A percentile compares a stretch with the other conserved stretches of the same genome.
These are phyloP conservation scores for Lasius fuliginosus DNA, from an alignment of 2,888 invertebrate genomes.

Conservation along the genomic window DNA sequence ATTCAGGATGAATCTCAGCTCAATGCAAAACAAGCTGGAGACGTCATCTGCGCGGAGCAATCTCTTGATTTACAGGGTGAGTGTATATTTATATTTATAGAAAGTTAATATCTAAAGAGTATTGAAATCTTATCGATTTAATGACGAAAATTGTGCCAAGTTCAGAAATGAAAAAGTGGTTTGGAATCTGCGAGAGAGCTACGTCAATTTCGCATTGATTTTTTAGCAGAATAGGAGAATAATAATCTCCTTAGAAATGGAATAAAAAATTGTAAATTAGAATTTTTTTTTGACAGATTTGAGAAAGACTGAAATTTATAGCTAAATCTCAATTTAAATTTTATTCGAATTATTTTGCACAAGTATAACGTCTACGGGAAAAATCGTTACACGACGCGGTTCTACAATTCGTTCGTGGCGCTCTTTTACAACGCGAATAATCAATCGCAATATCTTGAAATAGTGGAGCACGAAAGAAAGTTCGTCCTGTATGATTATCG, in stretches of 20 bases:
- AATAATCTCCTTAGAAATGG: background rate
- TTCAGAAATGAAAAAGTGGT: background rate
- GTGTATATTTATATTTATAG: background rate
- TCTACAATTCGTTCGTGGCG: conserved; percentile 25
- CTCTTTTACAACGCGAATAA: conserved; percentile 18
- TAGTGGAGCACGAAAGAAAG: background rate
- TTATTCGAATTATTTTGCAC: background rate
- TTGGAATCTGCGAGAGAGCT: background rate
- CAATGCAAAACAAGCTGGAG: background rate
- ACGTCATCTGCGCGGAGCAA: background rate
- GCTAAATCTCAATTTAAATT: background rate
- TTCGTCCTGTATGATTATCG: background rate
- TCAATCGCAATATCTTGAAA: background rate
- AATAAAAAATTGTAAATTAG: background rate
- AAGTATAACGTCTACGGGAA: background rate
- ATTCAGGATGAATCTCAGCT: conserved; percentile 25
- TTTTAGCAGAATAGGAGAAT: background rate
- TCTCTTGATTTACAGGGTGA: background rate
- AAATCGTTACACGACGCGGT: background rate
- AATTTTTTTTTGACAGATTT: background rate
- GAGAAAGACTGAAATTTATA: background rate
- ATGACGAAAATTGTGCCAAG: background rate
- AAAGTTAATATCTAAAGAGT: background rate
- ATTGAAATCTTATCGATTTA: background rate
- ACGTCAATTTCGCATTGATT: background rate